A percentile compares a stretch with the other conserved stretches of the same genome.
Conservation (phyloP, 2,113 vertebrate species). For the Apodemus sylvaticus region DNA sequence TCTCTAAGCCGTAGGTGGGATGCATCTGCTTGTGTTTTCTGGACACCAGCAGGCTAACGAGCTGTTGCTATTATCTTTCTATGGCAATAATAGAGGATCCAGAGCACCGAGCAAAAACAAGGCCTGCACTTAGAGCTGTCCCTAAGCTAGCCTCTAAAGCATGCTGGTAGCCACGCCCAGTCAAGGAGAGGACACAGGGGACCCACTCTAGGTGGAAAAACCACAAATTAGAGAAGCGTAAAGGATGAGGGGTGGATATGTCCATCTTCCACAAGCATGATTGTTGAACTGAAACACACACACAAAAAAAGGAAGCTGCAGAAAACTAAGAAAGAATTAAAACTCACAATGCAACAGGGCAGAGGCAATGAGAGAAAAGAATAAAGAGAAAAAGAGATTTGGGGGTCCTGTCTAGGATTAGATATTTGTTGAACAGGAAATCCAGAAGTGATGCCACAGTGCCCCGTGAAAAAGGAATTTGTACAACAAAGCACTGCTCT, state of each 20-base stretch:
- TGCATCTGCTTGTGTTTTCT: neutral
- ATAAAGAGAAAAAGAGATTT: neutral
- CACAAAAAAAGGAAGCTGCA: neutral
- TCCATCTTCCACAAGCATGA: neutral
- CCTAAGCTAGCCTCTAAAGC: neutral
- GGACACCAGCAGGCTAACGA: neutral
- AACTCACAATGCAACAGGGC: neutral
- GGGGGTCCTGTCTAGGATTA: neutral
- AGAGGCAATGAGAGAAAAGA: neutral
- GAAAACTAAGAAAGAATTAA: neutral
- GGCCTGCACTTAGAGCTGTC: neutral
- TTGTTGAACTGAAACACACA: neutral
- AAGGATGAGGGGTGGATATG: neutral
- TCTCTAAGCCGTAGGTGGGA: neutral
- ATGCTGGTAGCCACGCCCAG: neutral
- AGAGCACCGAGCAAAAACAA: neutral
- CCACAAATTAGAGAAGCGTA: neutral
- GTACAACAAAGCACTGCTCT: neutral
- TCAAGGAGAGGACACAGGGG: neutral
- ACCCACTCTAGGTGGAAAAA: neutral
- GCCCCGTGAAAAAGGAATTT: neutral
- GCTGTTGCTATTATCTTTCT: neutral
- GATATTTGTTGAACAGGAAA: neutral
- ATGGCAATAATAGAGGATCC: neutral
- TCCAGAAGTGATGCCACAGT: neutral